Conservation (phyloP, 1,140 invertebrate genomes). For the Drosophila ironensis region DNA sequence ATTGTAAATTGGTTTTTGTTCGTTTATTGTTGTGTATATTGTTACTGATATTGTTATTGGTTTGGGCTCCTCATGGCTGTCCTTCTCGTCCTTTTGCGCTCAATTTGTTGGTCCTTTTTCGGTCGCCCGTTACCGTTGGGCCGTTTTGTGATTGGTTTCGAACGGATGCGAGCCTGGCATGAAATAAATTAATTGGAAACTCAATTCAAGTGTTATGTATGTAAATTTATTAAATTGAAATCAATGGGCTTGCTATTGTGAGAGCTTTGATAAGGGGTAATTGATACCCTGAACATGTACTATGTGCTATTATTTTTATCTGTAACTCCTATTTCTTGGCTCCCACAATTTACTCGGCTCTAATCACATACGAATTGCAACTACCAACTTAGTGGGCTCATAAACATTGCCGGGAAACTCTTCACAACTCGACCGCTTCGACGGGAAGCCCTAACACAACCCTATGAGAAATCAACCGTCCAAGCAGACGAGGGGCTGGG, state of each 20-base stretch:
- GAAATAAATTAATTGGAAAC: slow-evolving; percentile 74
- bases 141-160: slow-evolving; percentile 38
- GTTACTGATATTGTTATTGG: slow-evolving; percentile 77
- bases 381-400: slow-evolving; percentile 37
- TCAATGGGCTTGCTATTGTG: slow-evolving; percentile 14
- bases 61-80: slow-evolving; percentile 34
- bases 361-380: slow-evolving; percentile 49
- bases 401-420: slow-evolving; percentile 29
- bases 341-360: slow-evolving; percentile 7
- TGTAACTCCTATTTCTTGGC: not conserved
- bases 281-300: not conserved
- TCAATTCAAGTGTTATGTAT: slow-evolving; percentile 57
- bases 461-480: slow-evolving; percentile 27
- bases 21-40: slow-evolving; percentile 75
- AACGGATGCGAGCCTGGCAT: slow-evolving; percentile 35
- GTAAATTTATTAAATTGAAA: slow-evolving; percentile 50
- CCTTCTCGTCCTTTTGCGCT: slow-evolving; percentile 2
- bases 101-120: slow-evolving; percentile 34
- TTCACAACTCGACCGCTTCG: slow-evolving; percentile 19
- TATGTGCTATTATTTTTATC: not conserved
- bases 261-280: not conserved
- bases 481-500: slow-evolving; percentile 12
- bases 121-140: slow-evolving; percentile 26
- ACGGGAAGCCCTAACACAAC: not conserved
- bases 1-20: slow-evolving; percentile 78